Base-by-base conservation (phyloP, 1,140 invertebrate genomes). In the Saccostrea glomerata region DNA sequence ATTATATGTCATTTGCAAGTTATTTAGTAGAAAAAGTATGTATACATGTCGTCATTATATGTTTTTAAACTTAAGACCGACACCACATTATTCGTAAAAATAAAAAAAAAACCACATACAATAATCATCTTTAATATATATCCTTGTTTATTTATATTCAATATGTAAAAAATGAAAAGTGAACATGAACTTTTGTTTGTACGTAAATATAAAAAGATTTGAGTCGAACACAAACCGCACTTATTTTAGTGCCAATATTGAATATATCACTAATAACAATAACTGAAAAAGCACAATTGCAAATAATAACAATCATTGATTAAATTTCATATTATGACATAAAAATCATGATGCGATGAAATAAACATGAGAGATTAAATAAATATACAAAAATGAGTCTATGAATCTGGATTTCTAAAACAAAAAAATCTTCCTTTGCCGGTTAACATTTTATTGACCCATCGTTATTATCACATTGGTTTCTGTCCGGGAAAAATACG, bases 401-500 rank as follows among this genome's bases (percentile, higher is more conserved):
- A 77, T 77, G 70, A 77, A 36, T 30, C 23, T 77, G 70, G 70
- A 77, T 77, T 77, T 77, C 70, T 77, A 30, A 77, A 30, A 25
- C 70, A 77, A 63, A 6, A 77, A 15, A 77, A 77, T 9, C 60
- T 66, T 66, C 20, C 40, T 82, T 17, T 47, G 0, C 54, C n/a
- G 23, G 47, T 84, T 56, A 87, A 89, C 89, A 90, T 63, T 60
- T 47, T 58, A 88, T 86, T 2, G 84, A 84, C 0, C 87, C 89
- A 25, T 90, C 89, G 47, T 90, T 88, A 17, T 58, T 86, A 84
- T 87, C 89, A 84, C 87, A 90, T 73, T 63, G 58, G 60, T 86
- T 86, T 36, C 83, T 90, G 5, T 25, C 56, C 3, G 77, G 73
- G 20, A 86, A 88, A 23, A 90, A 90, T 20, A 90, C 87, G 3